phyloP scores from a whole-genome alignment of 2,888 invertebrate species.

The Catocala sponsa region DNA sequence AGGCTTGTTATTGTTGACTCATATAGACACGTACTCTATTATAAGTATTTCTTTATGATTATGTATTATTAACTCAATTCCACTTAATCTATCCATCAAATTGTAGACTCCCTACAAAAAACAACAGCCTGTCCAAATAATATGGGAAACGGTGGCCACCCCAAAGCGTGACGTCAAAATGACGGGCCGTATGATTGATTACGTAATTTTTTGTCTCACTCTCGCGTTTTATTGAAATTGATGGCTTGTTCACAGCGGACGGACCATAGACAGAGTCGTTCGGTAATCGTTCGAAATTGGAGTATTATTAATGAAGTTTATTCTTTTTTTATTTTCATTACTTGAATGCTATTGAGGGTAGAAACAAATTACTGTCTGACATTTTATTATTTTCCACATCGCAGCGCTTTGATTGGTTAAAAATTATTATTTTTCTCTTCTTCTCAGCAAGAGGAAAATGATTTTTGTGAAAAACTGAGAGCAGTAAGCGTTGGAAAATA shows the following conservation, averaged over 20 bases:
- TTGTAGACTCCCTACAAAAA: constrained; percentile 21
- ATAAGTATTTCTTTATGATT: constrained; percentile 1
- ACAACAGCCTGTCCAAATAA: constrained; percentile 34
- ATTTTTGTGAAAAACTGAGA: too few relatives aligned
- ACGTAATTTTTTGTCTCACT: constrained; percentile 57
- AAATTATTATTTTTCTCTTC: too few relatives aligned
- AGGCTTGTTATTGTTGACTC: too few relatives aligned
- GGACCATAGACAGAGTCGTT: constrained; percentile 46
- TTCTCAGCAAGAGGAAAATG: too few relatives aligned
- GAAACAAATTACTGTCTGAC: constrained; percentile 1
- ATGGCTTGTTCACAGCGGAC: constrained; percentile 52
- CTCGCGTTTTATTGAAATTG: constrained; percentile 60
- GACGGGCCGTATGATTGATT: constrained; percentile 58
- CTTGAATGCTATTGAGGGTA: not conserved
- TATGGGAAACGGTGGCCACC: constrained; percentile 45
- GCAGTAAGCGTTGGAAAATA: too few relatives aligned
- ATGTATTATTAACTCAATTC: constrained; percentile 7
- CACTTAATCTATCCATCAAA: constrained; percentile 21
- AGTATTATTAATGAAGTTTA: constrained; percentile 52
- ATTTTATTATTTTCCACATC: constrained; percentile 1
- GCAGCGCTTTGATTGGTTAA: not conserved
- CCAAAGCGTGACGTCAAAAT: constrained; percentile 49
- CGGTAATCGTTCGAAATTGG: constrained; percentile 52
- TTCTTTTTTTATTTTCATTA: constrained; percentile 26
- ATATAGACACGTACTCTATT: too few relatives aligned